Evolutionary conservation across 2,113 vertebrate genomes (phyloP).

Genomic region (Trachemys scripta): DNA sequence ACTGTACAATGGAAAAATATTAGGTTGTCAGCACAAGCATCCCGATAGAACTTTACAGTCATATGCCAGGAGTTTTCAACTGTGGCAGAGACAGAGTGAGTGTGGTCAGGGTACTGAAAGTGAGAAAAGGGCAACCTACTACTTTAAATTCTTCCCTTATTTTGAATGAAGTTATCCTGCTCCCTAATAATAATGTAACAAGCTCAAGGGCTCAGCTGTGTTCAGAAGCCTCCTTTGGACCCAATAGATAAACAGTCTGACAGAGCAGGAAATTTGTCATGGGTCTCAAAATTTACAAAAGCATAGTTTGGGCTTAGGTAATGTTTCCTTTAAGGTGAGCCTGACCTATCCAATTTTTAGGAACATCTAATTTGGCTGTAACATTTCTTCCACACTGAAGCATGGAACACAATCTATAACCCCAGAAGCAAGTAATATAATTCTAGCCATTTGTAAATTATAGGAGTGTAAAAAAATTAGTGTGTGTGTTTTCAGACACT

Average conservation of each 20-base stretch:
- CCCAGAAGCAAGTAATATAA: background rate
- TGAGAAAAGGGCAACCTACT: background rate
- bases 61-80: background rate
- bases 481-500: background rate
- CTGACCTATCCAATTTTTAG: background rate
- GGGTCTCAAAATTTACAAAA: conserved; percentile 21
- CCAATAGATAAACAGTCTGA: background rate
- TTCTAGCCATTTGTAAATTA: background rate
- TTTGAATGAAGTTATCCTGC: conserved; percentile 47
- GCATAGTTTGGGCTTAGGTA: background rate
- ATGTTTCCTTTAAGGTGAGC: background rate
- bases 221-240: background rate
- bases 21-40: background rate
- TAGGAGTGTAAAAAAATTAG: conserved; percentile 1
- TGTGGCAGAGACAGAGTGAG: background rate
- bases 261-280: conserved; percentile 33
- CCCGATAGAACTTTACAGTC: background rate
- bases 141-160: background rate
- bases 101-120: background rate
- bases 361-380: background rate
- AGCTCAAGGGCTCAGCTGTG: background rate
- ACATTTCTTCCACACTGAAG: background rate
- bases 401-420: background rate
- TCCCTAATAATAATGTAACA: conserved; percentile 7
- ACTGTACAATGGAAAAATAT: conserved; percentile 55